These are phyloP conservation scores for Lycocerus yunnanus DNA, from an alignment of 2,888 invertebrate genomes.

Conservation along the genomic window DNA sequence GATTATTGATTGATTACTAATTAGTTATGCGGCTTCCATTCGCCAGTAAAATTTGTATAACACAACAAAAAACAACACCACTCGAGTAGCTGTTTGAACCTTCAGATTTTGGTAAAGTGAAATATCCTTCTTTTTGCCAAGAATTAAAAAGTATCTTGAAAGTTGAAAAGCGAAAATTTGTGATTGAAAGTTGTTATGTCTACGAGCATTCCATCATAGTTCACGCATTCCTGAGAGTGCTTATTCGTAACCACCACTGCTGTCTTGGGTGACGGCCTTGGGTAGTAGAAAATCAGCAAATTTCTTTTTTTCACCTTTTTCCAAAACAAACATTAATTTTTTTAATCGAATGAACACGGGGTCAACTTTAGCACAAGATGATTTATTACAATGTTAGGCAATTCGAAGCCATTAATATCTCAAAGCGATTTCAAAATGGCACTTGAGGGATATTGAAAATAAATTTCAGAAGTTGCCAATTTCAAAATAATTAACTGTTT, in stretches of 20 bases:
- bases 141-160: background rate
- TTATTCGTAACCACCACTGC: background rate
- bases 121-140: background rate
- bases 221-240: background rate
- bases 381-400: background rate
- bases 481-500: background rate
- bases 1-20: background rate
- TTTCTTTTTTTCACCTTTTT: no score
- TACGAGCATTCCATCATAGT: background rate
- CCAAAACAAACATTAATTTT: no score
- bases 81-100: background rate
- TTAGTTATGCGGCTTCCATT: background rate
- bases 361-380: background rate
- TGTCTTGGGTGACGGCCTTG: no score
- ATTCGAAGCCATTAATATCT: background rate
- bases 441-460: background rate
- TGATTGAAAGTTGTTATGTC: background rate
- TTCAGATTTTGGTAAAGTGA: background rate
- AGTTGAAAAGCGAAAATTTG: background rate
- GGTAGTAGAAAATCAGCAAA: background rate
- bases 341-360: background rate
- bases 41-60: background rate
- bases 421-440: background rate
- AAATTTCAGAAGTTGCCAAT: background rate
- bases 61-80: background rate